Percentiles rank a stretch among this genome's conserved stretches.
Conservation (phyloP, 2,888 invertebrate genomes). For the Apomyelois bistriatella region DNA sequence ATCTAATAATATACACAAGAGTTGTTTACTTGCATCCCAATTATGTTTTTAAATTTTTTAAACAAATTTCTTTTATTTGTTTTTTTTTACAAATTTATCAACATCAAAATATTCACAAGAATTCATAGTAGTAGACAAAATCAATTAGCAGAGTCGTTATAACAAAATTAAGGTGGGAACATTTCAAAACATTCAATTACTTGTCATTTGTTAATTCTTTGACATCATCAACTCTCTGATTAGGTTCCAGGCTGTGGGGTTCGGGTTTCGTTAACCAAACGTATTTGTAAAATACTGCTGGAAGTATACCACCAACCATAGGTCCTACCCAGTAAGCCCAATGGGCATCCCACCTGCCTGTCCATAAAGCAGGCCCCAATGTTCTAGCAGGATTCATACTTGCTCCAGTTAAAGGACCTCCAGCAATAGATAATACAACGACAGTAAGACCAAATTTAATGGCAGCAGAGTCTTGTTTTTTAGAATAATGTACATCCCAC, state of each 20-base stretch:
- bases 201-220: neutral
- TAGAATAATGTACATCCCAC: constrained; percentile 85
- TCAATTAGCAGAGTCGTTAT: neutral
- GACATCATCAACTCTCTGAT: neutral
- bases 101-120: neutral
- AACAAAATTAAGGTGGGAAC: neutral
- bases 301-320: constrained; percentile 45
- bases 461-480: constrained; percentile 82
- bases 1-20: too few species aligned
- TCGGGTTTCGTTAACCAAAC: constrained; percentile 33
- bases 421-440: constrained; percentile 82
- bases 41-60: too few species aligned
- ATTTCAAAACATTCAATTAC: neutral
- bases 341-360: constrained; percentile 82
- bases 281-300: constrained; percentile 49
- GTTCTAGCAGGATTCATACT: constrained; percentile 87
- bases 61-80: too few species aligned
- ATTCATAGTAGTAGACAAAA: neutral
- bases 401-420: constrained; percentile 85
- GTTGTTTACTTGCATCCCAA: too few species aligned
- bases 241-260: neutral
- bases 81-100: neutral
- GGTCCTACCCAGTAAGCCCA: constrained; percentile 89
- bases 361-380: constrained; percentile 86
- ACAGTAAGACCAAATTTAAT: constrained; percentile 85